These are phyloP conservation scores for Apodemus sylvaticus DNA, from an alignment of 2,113 vertebrate species.

Conservation along the genomic window DNA sequence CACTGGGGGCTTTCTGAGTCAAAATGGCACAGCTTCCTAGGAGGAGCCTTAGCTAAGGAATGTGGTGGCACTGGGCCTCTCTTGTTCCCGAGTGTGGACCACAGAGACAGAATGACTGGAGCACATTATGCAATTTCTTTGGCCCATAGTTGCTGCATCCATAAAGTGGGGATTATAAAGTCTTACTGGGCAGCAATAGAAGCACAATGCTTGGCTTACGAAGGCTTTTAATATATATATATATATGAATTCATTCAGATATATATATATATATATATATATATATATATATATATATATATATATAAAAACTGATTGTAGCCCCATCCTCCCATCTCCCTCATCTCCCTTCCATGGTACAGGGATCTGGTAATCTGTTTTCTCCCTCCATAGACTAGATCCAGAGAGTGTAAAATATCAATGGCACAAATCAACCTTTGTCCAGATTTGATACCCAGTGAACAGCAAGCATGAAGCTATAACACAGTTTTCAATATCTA, in stretches of 20 bases:
- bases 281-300: too few species aligned
- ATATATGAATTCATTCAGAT: too few species aligned
- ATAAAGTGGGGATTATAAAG: not conserved
- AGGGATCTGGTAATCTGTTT: not conserved
- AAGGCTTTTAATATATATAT: conserved; percentile 1
- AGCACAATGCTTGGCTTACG: not conserved
- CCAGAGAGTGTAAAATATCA: not conserved
- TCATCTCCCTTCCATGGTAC: not conserved
- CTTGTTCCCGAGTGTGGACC: not conserved
- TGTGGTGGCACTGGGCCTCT: not conserved
- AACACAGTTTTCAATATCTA: not conserved
- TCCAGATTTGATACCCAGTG: not conserved
- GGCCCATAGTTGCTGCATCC: not conserved
- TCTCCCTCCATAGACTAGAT: not conserved
- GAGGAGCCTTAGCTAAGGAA: not conserved
- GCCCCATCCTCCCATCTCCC: not conserved
- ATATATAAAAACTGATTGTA: conserved; percentile 20
- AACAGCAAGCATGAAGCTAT: not conserved
- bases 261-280: too few species aligned
- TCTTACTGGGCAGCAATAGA: not conserved
- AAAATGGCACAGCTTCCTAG: not conserved
- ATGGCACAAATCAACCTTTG: not conserved
- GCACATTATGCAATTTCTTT: not conserved
- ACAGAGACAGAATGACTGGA: conserved; percentile 7
- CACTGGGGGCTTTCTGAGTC: not conserved